Evolutionary conservation across 2,113 vertebrate genomes (phyloP).

Genomic region (Motacilla tschutschensis): DNA sequence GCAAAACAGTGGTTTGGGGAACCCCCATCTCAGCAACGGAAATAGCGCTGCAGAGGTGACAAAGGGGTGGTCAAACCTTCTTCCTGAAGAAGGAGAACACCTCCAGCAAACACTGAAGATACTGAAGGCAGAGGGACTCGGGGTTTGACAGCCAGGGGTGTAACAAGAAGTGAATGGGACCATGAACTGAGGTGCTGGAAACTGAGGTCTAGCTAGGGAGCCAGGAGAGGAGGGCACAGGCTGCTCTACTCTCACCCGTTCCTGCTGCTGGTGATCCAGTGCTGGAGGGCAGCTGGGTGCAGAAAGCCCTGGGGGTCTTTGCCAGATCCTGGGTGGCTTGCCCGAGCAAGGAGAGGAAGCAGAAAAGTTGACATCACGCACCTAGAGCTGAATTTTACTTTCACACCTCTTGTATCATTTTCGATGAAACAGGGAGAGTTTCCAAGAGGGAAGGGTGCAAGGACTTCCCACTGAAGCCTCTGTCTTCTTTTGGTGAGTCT

Average conservation of each 20-base stretch:
- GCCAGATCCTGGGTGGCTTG: background rate
- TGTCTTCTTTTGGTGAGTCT: background rate
- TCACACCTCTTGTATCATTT: background rate
- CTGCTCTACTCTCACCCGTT: background rate
- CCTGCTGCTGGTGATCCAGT: background rate
- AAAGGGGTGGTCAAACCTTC: background rate
- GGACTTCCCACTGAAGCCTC: background rate
- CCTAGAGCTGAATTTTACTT: background rate
- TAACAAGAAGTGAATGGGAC: accelerated
- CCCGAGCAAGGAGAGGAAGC: background rate
- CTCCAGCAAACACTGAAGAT: background rate
- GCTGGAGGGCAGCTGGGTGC: background rate
- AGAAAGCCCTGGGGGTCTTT: background rate
- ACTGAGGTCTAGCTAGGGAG: background rate
- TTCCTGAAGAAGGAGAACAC: background rate
- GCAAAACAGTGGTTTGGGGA: background rate
- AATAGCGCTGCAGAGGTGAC: background rate
- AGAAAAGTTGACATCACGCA: background rate
- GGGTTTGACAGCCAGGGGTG: accelerated
- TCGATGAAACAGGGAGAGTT: background rate
- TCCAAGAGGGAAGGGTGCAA: background rate
- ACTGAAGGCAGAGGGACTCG: background rate
- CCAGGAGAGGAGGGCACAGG: background rate
- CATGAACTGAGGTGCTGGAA: background rate
- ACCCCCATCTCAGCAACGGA: background rate